These are phyloP conservation scores for Coluber constrictor DNA, from an alignment of 2,797 vertebrate genomes.

Conservation along the genomic window DNA sequence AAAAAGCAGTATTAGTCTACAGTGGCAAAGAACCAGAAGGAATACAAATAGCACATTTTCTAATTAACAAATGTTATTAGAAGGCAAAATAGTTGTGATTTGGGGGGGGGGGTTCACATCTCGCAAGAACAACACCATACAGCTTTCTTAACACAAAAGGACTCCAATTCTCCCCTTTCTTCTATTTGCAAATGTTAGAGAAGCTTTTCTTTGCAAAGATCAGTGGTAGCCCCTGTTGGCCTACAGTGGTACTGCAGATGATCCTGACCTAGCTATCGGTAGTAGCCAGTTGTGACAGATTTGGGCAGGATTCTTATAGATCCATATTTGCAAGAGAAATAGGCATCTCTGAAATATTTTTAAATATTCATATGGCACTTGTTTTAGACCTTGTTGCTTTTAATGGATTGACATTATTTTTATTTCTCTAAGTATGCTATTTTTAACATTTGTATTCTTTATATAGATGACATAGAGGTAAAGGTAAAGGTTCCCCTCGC, in stretches of 20 bases:
- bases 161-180: neutral
- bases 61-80: neutral
- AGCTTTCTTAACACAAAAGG: neutral
- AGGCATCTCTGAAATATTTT: neutral
- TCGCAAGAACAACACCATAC: neutral
- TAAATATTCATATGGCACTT: neutral
- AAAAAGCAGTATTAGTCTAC: neutral
- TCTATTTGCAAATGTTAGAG: neutral
- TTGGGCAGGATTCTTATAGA: neutral
- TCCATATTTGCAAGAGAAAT: neutral
- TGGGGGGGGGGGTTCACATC: neutral
- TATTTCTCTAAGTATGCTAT: neutral
- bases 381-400: neutral
- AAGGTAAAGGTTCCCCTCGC: too few relatives aligned
- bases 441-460: neutral
- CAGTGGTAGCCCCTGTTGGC: neutral
- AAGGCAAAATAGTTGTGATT: neutral
- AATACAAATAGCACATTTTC: neutral
- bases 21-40: neutral
- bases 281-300: neutral
- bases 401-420: neutral
- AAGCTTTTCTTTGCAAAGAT: neutral
- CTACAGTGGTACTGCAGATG: neutral
- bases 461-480: neutral
- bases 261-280: neutral